Conservation (phyloP, 1,140 invertebrate species). For the Adoxophyes honmai region DNA sequence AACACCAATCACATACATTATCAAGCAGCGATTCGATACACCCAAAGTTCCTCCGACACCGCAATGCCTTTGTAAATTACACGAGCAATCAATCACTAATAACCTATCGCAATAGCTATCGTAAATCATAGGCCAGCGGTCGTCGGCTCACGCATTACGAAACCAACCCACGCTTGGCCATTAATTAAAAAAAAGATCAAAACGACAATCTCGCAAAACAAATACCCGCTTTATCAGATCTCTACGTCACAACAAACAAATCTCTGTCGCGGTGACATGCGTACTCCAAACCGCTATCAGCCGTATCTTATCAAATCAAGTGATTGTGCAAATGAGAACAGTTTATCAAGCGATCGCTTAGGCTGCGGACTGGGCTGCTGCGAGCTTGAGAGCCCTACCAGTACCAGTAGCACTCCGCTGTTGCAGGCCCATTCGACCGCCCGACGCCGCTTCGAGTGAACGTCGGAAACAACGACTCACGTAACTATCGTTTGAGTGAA, state of each 20-base stretch:
- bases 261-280: constrained; percentile 54
- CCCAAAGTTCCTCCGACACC: background rate
- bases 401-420: constrained; percentile 29
- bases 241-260: constrained; percentile 61
- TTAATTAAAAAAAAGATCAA: constrained; percentile 11
- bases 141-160: background rate
- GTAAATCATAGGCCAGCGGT: background rate
- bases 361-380: constrained; percentile 35
- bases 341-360: constrained; percentile 46
- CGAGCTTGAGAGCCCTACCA: constrained; percentile 52
- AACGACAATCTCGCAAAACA: constrained; percentile 14
- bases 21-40: background rate
- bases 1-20: constrained; percentile 2
- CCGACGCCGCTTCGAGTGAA: constrained; percentile 64
- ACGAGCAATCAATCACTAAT: constrained; percentile 2
- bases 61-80: constrained; percentile 9
- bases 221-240: constrained; percentile 18
- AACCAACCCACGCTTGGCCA: background rate
- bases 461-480: constrained; percentile 62
- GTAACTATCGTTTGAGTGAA: constrained; percentile 66
- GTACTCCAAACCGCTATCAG: constrained; percentile 58
- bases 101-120: background rate
- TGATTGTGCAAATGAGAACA: constrained; percentile 68
- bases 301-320: constrained; percentile 58
- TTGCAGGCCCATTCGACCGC: constrained; percentile 55